Base-by-base conservation (phyloP, 2,113 vertebrate species). In the Hoplias malabaricus region DNA sequence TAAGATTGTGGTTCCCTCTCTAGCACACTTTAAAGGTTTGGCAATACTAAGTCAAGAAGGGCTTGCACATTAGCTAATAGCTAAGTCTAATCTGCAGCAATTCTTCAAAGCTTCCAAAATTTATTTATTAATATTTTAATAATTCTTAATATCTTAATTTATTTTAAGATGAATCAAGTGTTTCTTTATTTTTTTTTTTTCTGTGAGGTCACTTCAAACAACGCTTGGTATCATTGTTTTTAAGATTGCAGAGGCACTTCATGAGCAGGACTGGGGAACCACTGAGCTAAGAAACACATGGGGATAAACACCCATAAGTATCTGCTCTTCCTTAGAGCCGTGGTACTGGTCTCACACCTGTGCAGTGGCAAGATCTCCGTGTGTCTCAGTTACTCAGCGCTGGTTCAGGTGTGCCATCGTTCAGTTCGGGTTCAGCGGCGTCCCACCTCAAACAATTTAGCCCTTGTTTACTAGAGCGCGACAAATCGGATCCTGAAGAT, bases 401-500 rank as follows among this genome's bases (percentile, higher is more conserved):
- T 31, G 27, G 62, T 79, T 67, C 53, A 83, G 73, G 76, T 67
- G 61, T 75, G 67, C 81, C 50, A 72, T 70, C 46, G 29, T 70
- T 79, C 66, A 78, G 73, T 80, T 82, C 75, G 78, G 82, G 76
- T 85, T 83, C 69, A 76, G 69, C 10, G 38, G 25, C 54, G 54
- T 73, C 77, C 69, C 80, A 53, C 69, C 63, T 79, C 54, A 79
- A 83, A 86, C 85, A 86, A 83, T 84, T 79, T 77, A 56, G 72
- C 73, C 75, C 80, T 78, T 88, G 84, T 86, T 81, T 67, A 81
- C 50, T 48, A 77, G 85, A 79, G 84, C 80, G 82, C 79, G 61
- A 82, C 84, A 84, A 83, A 86, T 87, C 56, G 56, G 84, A 83
- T 87, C 82, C 82, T 73, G 79, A 77, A 81, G 79, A 88, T 84